phyloP scores from a whole-genome alignment of 2,113 vertebrate genomes.

The Benitochromis conjunctus region DNA sequence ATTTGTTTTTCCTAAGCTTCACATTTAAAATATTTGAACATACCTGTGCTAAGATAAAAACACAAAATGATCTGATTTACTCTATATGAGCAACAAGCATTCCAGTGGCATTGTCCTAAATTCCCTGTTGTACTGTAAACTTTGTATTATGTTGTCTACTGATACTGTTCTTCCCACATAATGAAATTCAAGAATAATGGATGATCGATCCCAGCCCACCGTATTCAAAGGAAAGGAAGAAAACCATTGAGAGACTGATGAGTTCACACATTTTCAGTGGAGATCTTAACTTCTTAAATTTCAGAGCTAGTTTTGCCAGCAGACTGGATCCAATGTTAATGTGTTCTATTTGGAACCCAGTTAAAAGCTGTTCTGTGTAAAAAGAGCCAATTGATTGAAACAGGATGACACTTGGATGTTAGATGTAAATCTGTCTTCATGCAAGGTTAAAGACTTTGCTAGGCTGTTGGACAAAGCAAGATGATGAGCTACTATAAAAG shows the following conservation, averaged over 20 bases:
- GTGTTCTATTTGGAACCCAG: slow-evolving; percentile 50
- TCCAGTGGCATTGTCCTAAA: neutral
- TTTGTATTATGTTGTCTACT: slow-evolving; percentile 43
- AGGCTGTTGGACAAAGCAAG: neutral
- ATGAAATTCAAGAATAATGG: slow-evolving; percentile 67
- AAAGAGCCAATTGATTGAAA: slow-evolving; percentile 68
- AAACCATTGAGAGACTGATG: slow-evolving; percentile 52
- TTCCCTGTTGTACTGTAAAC: neutral
- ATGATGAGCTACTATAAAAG: neutral
- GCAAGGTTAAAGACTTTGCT: slow-evolving; percentile 53
- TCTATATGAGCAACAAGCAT: neutral
- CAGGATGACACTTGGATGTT: slow-evolving; percentile 41
- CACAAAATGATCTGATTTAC: neutral
- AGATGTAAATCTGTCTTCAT: slow-evolving; percentile 24
- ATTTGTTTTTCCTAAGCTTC: neutral
- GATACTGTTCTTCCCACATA: slow-evolving; percentile 57
- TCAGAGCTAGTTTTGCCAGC: slow-evolving; percentile 35
- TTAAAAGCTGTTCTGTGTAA: slow-evolving; percentile 63
- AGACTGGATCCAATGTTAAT: slow-evolving; percentile 55
- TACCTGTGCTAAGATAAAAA: neutral
- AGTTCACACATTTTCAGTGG: slow-evolving; percentile 62
- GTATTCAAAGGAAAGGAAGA: slow-evolving; percentile 44
- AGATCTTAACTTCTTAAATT: slow-evolving; percentile 58
- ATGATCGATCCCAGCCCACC: slow-evolving; percentile 42
- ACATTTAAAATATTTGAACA: neutral